These are phyloP conservation scores for Polypterus senegalus DNA, from an alignment of 2,113 vertebrate genomes.

Conservation along the genomic window DNA sequence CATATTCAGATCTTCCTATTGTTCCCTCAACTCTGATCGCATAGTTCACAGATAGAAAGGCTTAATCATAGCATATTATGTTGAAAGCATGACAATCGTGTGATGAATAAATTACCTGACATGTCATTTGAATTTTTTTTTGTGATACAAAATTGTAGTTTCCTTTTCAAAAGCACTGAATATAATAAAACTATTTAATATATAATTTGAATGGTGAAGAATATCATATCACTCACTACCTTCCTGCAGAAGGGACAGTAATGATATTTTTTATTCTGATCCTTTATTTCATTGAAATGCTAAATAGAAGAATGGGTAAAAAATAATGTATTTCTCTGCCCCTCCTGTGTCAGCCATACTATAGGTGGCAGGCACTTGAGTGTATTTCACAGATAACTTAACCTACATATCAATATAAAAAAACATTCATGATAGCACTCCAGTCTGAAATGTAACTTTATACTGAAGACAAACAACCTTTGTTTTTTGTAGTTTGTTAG, in stretches of 20 bases:
- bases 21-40: background rate
- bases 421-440: too few relatives aligned
- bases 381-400: too few relatives aligned
- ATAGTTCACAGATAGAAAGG: background rate
- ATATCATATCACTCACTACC: background rate
- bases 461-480: too few relatives aligned
- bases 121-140: background rate
- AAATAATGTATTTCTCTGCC: too few relatives aligned
- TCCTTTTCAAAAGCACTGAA: background rate
- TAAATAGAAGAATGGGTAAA: too few relatives aligned
- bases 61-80: slow-evolving; percentile 2
- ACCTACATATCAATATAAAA: too few relatives aligned
- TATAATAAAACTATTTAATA: background rate
- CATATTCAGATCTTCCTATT: slow-evolving; percentile 1
- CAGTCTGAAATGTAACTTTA: too few relatives aligned
- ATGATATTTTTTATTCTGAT: background rate
- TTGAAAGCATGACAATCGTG: background rate
- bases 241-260: background rate
- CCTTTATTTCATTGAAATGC: too few relatives aligned
- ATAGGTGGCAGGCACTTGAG: too few relatives aligned
- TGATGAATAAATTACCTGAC: background rate
- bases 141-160: background rate
- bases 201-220: background rate
- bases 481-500: too few relatives aligned
- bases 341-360: too few relatives aligned